A percentile compares a stretch with the other conserved stretches of the same genome.
These are phyloP conservation scores for Rhingia rostrata DNA, from an alignment of 2,888 invertebrate species.

Conservation along the genomic window DNA sequence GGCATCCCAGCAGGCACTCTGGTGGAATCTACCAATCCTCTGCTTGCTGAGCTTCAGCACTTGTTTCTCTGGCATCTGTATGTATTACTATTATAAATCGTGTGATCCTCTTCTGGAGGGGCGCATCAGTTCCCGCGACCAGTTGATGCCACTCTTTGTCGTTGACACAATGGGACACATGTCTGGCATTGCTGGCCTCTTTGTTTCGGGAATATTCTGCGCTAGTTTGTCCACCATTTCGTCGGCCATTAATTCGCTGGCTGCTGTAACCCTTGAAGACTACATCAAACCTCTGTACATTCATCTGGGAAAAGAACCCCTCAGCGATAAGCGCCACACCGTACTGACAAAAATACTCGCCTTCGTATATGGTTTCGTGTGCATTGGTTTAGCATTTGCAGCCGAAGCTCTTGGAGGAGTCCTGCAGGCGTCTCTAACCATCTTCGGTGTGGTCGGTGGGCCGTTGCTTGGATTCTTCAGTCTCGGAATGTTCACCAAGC, in stretches of 20 bases:
- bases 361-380: constrained; percentile 88
- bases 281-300: constrained; percentile 86
- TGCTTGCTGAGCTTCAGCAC: constrained; percentile 89
- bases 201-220: constrained; percentile 95
- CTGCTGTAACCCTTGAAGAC: constrained; percentile 95
- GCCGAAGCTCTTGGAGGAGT: constrained; percentile 92
- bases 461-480: constrained; percentile 94
- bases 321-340: constrained; percentile 83
- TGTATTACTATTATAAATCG: constrained; percentile 91
- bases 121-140: constrained; percentile 87
- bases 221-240: constrained; percentile 96
- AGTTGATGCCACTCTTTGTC: constrained; percentile 91
- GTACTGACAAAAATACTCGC: constrained; percentile 88
- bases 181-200: constrained; percentile 93
- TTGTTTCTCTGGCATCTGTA: constrained; percentile 90
- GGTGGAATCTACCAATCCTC: constrained; percentile 92
- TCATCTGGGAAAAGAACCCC: constrained; percentile 79
- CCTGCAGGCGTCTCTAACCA: constrained; percentile 93
- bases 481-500: constrained; percentile 91
- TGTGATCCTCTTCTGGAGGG: constrained; percentile 90
- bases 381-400: constrained; percentile 91
- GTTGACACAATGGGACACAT: constrained; percentile 88
- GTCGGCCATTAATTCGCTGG: constrained; percentile 94
- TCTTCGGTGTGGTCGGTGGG: constrained; percentile 94
- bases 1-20: constrained; percentile 88